A percentile compares a stretch with the other conserved stretches of the same genome.
phyloP scores from a whole-genome alignment of 30 jellyfish, hydroid and myxozoan genomes.

The Aurelia aurita complex sp. Pacific region DNA sequence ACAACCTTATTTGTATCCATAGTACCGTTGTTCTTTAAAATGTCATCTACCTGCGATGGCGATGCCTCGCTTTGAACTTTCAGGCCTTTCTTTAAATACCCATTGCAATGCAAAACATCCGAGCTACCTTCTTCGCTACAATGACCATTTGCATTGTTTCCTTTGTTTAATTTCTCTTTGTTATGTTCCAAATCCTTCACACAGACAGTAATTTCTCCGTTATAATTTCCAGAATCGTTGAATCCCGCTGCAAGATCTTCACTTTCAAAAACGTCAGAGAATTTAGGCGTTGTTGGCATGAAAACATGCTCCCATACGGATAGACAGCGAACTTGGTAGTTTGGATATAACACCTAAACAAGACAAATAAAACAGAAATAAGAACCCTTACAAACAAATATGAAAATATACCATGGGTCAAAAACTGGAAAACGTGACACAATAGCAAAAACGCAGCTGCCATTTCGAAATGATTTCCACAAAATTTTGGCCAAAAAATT shows the following conservation, averaged over 20 bases:
- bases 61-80: background rate
- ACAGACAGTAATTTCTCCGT: constrained; percentile 18
- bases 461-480: too few species aligned
- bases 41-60: background rate
- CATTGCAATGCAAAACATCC: background rate
- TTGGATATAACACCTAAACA: constrained; percentile 80
- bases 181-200: background rate
- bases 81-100: background rate
- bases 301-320: constrained; percentile 80
- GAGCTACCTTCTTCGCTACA: constrained; percentile 1
- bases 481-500: too few species aligned
- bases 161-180: background rate
- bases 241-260: constrained; percentile 24
- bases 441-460: too few species aligned
- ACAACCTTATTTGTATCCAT: background rate
- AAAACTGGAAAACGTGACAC: background rate
- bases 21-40: background rate
- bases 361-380: background rate
- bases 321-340: constrained; percentile 69
- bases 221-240: constrained; percentile 39
- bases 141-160: background rate
- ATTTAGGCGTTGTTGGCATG: constrained; percentile 48
- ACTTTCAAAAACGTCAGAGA: constrained; percentile 29
- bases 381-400: background rate
- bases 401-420: background rate